Evolutionary conservation across 2,888 invertebrate genomes (phyloP), one percentile per base, ranked within the genome.

Genomic region (Monochamus alternatus): DNA sequence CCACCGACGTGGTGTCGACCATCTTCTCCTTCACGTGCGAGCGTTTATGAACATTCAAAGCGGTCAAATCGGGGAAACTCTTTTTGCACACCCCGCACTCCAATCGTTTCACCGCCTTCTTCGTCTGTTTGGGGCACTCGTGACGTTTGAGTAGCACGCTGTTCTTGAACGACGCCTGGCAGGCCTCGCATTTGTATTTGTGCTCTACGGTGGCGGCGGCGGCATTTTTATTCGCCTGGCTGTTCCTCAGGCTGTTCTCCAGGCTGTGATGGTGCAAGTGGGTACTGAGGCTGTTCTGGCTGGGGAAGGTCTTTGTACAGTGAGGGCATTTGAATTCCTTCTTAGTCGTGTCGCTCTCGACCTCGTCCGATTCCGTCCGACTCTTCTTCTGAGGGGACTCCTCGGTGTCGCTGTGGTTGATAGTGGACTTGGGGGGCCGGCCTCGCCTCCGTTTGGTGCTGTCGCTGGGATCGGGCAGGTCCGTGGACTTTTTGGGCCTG

Each of bases 231-330:
- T 22, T 66, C 12, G 66, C 66, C 52, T 78, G 64, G 72, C 64
- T 79, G 14, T 77, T 81, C 22, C 78, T 78, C 72, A 84, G 72
- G 58, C 76, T 80, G 68, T 83, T 85, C 63, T 85, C 84, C 65
- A 87, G 81, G 70, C 83, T 87, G 79, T 89, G 88, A 76, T 85
- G 87, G 67, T 87, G 87, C 77, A 87, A 83, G 75, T 89, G 89
- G 44, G 86, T 87, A 75, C 85, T 86, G 62, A 89, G 83, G 69
- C 87, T 87, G 60, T 87, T 87, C 68, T 85, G 84, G 80, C 87
- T 88, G n/a, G 88, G 86, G 78, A 89, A 89, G 3, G 86, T 83
- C 81, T 88, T 88, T 0, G 86, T 79, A 79, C 89, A 89, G 71
- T 86, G 84, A 0, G 86, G 84, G 77, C 89, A 89, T 59, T 80